Evolutionary conservation across 2,113 vertebrate genomes (phyloP).

Genomic region (Coturnix japonica): DNA sequence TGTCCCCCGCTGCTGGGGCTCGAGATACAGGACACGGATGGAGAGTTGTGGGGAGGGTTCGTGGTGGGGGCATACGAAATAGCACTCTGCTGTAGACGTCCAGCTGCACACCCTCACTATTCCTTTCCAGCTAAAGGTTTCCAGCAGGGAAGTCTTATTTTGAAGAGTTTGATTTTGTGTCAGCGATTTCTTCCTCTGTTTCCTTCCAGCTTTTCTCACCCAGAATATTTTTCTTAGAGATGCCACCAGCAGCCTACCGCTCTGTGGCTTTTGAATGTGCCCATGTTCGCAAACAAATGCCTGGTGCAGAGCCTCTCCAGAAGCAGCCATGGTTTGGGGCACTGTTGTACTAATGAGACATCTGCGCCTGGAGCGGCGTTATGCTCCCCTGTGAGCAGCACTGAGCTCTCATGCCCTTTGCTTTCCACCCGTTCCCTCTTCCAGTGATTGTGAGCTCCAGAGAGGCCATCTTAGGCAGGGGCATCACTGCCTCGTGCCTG

Average conservation of each 20-base stretch:
- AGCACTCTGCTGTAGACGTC: background rate
- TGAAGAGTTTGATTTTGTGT: background rate
- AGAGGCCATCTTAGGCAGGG: constrained; percentile 63
- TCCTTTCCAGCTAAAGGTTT: background rate
- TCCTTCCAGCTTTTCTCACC: background rate
- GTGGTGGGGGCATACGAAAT: background rate
- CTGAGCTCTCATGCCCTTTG: background rate
- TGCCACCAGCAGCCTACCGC: background rate
- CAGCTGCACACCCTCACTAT: background rate
- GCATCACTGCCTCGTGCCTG: background rate
- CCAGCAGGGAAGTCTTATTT: background rate
- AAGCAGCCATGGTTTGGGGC: background rate
- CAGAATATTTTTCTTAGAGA: constrained; percentile 1
- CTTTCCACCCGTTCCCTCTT: background rate
- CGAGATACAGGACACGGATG: background rate
- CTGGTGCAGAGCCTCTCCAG: background rate
- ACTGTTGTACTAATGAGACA: background rate
- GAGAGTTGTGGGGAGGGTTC: background rate
- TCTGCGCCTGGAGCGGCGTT: background rate
- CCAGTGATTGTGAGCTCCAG: rapidly evolving
- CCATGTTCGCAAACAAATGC: constrained; percentile 51
- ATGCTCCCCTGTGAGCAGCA: rapidly evolving
- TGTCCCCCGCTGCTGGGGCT: background rate
- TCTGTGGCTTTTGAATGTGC: background rate
- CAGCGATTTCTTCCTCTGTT: background rate